Conservation (phyloP, 2,888 invertebrate species). For the Deroplatys truncata region DNA sequence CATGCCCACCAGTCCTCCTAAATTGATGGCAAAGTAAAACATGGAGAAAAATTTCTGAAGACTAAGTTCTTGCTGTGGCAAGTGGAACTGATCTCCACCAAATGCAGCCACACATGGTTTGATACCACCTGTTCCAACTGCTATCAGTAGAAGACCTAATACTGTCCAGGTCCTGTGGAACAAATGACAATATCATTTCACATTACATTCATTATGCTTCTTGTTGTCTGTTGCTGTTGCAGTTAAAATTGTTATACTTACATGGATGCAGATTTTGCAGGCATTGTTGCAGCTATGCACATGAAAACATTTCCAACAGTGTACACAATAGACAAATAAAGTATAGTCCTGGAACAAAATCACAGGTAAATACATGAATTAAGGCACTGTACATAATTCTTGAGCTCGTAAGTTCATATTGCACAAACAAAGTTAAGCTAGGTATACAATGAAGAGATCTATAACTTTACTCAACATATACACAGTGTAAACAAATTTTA, state of each 20-base stretch:
- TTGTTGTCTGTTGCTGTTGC: not conserved
- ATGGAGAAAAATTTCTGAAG: slow-evolving; percentile 87
- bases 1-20: slow-evolving; percentile 62
- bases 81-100: slow-evolving; percentile 88
- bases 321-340: slow-evolving; percentile 85
- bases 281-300: slow-evolving; percentile 60
- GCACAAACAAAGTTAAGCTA: too few relatives aligned
- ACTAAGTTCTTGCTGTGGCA: slow-evolving; percentile 74
- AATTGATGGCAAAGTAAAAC: slow-evolving; percentile 82
- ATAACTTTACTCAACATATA: too few relatives aligned
- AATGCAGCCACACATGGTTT: slow-evolving; percentile 95
- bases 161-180: slow-evolving; percentile 57
- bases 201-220: not conserved
- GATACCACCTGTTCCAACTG: slow-evolving; percentile 89
- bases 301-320: slow-evolving; percentile 74
- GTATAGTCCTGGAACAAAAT: slow-evolving; percentile 62
- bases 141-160: slow-evolving; percentile 69
- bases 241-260: not conserved
- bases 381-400: too few relatives aligned
- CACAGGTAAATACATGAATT: not conserved
- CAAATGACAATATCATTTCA: not conserved
- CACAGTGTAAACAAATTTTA: too few relatives aligned
- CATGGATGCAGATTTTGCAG: slow-evolving; percentile 29
- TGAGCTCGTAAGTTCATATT: too few relatives aligned
- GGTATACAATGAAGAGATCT: too few relatives aligned